Conservation (phyloP, 2,888 invertebrate species). For the Bellardia pandia region DNA sequence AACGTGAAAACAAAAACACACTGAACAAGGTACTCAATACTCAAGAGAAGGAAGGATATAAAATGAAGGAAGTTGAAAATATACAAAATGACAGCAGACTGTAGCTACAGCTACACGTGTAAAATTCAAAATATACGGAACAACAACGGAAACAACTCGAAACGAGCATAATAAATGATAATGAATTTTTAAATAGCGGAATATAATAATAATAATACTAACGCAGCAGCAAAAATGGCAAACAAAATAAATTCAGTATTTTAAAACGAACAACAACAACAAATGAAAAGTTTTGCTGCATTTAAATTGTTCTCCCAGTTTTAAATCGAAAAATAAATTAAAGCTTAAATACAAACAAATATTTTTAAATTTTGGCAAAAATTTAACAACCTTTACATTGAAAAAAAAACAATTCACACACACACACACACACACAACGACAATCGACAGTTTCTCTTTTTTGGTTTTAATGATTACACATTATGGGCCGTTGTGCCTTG, state of each 20-base stretch:
- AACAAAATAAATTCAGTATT: conserved; percentile 9
- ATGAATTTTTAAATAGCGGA: conserved; percentile 29
- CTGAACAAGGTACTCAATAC: not conserved
- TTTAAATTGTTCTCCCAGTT: not conserved
- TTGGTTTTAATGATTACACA: conserved; percentile 23
- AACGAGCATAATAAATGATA: conserved; percentile 19
- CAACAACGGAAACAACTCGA: conserved; percentile 33
- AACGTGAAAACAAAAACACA: not conserved
- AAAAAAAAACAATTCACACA: conserved; percentile 8
- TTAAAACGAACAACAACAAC: conserved; percentile 7
- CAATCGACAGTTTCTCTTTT: conserved; percentile 32
- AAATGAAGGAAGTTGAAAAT: conserved; percentile 25
- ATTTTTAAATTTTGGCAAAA: not conserved
- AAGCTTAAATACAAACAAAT: not conserved
- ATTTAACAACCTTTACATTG: not conserved
- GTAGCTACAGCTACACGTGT: not conserved
- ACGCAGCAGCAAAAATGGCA: conserved; percentile 13
- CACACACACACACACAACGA: conserved; percentile 12
- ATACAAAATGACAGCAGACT: conserved; percentile 19
- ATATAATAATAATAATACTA: conserved; percentile 4
- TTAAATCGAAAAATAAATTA: not conserved
- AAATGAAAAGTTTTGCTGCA: conserved; percentile 17
- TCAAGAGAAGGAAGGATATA: conserved; percentile 4
- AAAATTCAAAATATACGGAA: conserved; percentile 11
- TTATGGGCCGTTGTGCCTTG: conserved; percentile 45